Base-by-base conservation (phyloP, 1,140 invertebrate species). In the Aphaenogaster rudis region DNA sequence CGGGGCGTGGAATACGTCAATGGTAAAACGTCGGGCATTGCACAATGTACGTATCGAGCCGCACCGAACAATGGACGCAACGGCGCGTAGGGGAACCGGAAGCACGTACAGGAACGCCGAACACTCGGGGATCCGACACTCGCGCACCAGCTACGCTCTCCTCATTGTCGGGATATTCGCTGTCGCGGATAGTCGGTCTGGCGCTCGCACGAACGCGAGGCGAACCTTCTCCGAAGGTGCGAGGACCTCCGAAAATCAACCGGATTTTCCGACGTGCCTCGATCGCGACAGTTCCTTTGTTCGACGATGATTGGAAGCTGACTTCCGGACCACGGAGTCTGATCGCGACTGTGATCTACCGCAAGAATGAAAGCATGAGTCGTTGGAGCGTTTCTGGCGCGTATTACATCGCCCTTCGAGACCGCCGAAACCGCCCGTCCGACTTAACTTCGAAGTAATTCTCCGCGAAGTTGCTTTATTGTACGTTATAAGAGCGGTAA, bases 111-210 rank as follows among this genome's bases (percentile, higher is more conserved):
- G 87, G 91, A 90, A 92, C 66, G 66, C 89, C 89, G 90, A 88
- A 90, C 80, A 59, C 79, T 88, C 92, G 91, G 78, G 91, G 91
- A 90, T 90, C 92, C 91, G 92, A 28, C 28, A 28, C 28, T 28
- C 42, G 69, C 69, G 48, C 50, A 63, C 50, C 36, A 92, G 91
- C 88, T 88, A 66, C 90, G 57, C 48, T 84, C 80, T 84, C 80
- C 90, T 95, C 94, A 95, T 95, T 95, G 94, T 95, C 92, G 91
- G 93, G 92, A 93, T 92, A 91, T 63, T 93, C 90, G 89, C 89
- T 93, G 93, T 92, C 89, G 92, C 88, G 92, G 85, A 81, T 92
- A 91, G 94, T 94, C 91, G 90, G 82, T 90, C 72, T 54, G 21
- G 42, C 52, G 82, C 63, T 74, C 74, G 48, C n/a, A 42, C 39